These are phyloP conservation scores for Scleropages formosus DNA, from an alignment of 2,797 vertebrate genomes.

Conservation along the genomic window DNA sequence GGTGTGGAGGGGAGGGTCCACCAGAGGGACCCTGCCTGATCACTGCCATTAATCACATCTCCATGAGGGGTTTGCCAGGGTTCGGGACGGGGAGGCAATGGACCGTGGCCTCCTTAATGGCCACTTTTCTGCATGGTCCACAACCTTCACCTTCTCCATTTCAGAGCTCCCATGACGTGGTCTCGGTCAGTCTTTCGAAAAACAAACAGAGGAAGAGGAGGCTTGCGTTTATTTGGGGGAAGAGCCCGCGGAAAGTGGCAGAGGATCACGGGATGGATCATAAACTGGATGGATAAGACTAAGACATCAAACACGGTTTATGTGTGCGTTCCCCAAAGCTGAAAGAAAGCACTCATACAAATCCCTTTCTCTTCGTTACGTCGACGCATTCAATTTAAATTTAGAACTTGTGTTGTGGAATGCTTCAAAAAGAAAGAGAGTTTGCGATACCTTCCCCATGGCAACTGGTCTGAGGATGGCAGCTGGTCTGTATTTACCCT, in stretches of 20 bases:
- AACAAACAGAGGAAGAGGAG: not conserved
- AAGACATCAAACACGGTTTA: too few relatives aligned
- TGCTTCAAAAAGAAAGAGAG: too few relatives aligned
- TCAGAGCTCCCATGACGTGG: constrained; percentile 15
- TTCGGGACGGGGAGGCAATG: constrained; percentile 45
- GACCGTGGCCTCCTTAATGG: constrained; percentile 56
- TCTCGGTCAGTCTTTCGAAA: not conserved
- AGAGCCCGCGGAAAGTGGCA: not conserved
- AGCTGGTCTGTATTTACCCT: too few relatives aligned
- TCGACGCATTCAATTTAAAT: too few relatives aligned
- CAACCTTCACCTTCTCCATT: constrained; percentile 44
- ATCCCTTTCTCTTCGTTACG: too few relatives aligned
- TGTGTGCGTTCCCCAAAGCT: too few relatives aligned
- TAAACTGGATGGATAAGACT: too few relatives aligned
- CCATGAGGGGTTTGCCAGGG: constrained; percentile 42
- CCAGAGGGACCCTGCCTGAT: constrained; percentile 61
- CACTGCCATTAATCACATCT: constrained; percentile 67
- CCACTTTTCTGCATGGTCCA: constrained; percentile 59
- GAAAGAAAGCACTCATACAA: too few relatives aligned
- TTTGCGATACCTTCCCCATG: too few relatives aligned
- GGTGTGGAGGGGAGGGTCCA: constrained; percentile 54
- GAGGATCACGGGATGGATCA: not conserved
- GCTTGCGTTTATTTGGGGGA: not conserved
- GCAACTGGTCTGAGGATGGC: too few relatives aligned
- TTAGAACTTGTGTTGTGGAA: too few relatives aligned